Base-by-base conservation (phyloP, 2,797 vertebrate species). In the Sebastes kiyomatsui region DNA sequence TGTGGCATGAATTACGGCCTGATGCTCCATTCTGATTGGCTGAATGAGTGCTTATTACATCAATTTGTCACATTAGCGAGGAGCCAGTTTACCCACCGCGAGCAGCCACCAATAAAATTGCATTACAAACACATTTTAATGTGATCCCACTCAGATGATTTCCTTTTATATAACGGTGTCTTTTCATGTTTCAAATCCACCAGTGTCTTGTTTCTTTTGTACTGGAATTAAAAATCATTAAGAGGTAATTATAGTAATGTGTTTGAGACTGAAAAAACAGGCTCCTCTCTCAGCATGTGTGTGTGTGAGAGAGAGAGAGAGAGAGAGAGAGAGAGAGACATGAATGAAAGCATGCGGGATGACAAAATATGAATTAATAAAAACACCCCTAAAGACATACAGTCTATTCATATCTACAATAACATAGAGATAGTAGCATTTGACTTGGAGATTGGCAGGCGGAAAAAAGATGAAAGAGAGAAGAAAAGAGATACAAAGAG, bases 191-290 rank as follows among this genome's bases (percentile, higher is more conserved):
- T 67, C 58, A 75, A 90, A 88, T 84, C 82, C 83, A 81, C 83
- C 79, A 68, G 88, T 72, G 81, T 77, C 86, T 79, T 77, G 79
- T 88, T 85, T 81, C 87, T 67, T 89, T 87, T 94, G 90, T 90
- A 82, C 65, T 82, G 84, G 87, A 86, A 90, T 93, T 93, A 92
- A 87, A 91, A 88, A 90, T 87, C 87, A 92, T 93, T 90, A 90
- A 69, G 84, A 84, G 75, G 77, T 81, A 92, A 93, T 92, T 92
- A 93, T 71, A 90, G 79, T 88, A 87, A 90, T 90, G 80, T 82
- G 82, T 90, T 83, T 86, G 84, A 89, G 87, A 91, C 81, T 72
- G 72, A 80, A 73, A 71, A 72, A 88, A 83, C 71, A 46, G 55
- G 52, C 81, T 67, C 32, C 14, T 67, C 38, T 56, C 59, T 54